A percentile compares a stretch with the other conserved stretches of the same genome.
phyloP scores from a whole-genome alignment of 2,113 vertebrate species.

The Pelusios castaneus region DNA sequence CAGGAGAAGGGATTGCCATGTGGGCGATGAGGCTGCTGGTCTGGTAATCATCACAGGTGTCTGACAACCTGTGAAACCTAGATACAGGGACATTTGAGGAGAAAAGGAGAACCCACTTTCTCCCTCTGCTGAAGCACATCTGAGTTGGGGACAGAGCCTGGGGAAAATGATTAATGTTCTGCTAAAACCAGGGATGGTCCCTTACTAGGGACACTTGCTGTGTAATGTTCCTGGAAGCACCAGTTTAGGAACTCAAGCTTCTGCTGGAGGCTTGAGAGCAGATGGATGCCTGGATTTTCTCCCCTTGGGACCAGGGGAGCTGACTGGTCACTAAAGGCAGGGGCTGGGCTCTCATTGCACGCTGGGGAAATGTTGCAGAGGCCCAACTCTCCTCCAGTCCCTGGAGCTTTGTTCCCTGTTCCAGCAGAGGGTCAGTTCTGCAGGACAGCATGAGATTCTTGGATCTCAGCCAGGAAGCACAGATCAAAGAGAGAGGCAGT shows the following conservation, averaged over 20 bases:
- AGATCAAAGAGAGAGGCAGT: neutral
- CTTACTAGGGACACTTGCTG: neutral
- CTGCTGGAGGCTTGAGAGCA: neutral
- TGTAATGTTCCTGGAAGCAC: neutral
- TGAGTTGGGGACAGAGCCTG: no score
- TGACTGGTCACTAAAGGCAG: neutral
- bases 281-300: neutral
- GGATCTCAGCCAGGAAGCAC: neutral
- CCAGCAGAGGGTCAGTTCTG: neutral
- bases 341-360: neutral
- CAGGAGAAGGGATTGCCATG: neutral
- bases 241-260: neutral
- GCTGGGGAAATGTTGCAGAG: neutral
- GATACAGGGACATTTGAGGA: neutral
- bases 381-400: neutral
- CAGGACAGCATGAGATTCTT: neutral
- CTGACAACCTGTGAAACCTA: neutral
- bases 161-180: neutral
- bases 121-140: no score
- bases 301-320: neutral
- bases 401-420: neutral
- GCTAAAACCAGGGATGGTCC: neutral
- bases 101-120: neutral
- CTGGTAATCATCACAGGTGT: neutral
- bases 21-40: neutral